Evolutionary conservation across 37 sponge, comb jelly and placozoan species (phyloP).

Genomic region (Spongilla lacustris): DNA sequence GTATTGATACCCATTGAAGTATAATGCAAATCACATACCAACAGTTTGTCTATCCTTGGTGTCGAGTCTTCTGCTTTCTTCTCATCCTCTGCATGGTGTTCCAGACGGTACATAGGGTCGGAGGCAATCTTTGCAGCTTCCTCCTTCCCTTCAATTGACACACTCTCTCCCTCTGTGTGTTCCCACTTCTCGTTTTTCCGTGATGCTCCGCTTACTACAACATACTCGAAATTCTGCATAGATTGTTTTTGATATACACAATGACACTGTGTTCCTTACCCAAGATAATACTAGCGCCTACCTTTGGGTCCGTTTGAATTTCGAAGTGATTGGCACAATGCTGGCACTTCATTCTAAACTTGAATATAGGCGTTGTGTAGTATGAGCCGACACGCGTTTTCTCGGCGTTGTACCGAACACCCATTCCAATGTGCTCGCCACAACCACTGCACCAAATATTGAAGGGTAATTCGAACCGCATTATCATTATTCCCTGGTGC

Average conservation of each 20-base stretch:
- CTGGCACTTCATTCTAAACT: conserved; percentile 99
- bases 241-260: neutral
- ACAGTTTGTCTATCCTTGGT: conserved; percentile 75
- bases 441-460: conserved; percentile 99
- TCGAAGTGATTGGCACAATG: conserved; percentile 98
- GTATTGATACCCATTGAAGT: neutral
- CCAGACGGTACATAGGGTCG: conserved; percentile 96
- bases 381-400: conserved; percentile 91
- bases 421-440: conserved; percentile 96
- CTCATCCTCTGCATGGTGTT: conserved; percentile 87
- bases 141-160: conserved; percentile 57
- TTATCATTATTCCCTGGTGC: conserved; percentile 91
- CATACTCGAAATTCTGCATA: conserved; percentile 87
- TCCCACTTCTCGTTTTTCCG: conserved; percentile 84
- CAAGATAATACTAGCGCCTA: conserved; percentile 16
- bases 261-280: neutral
- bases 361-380: conserved; percentile 96
- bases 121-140: conserved; percentile 74
- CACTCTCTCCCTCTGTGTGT: conserved; percentile 81
- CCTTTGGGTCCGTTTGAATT: conserved; percentile 97
- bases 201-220: conserved; percentile 85
- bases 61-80: conserved; percentile 79
- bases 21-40: conserved; percentile 41
- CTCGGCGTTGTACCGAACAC: conserved; percentile 98
- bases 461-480: conserved; percentile 98